Evolutionary conservation across 2,797 vertebrate genomes (phyloP), one percentile per base, ranked within the genome.

Genomic region (Helostoma temminkii): DNA sequence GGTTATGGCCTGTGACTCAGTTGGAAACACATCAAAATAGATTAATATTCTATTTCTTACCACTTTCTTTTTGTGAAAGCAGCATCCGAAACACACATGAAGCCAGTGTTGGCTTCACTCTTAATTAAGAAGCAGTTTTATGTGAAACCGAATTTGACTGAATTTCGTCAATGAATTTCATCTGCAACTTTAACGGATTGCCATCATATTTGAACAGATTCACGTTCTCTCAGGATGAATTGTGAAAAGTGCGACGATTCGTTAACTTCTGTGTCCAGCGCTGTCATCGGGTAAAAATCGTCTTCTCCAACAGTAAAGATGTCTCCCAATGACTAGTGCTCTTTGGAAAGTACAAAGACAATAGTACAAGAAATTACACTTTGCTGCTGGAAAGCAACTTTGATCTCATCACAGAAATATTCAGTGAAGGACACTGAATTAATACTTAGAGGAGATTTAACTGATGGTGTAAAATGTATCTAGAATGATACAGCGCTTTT

Each of bases 391-490:
- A 12, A 36, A 0, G 5, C 11, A 19, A 18, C 41, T 41, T 21
- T n/a, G 15, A 60, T 26, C 9, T 66, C 18, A 18, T 58, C 69
- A 43, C 49, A 24, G 28, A 48, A 47, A 54, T 47, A 46, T 46
- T 60, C 53, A 45, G 53, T 55, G 47, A 24, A n/a, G 65, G 69
- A 34, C 68, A 64, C 70, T 39, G 30, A 25, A 32, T 74, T 77
- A 61, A 78, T 63, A 74, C 55, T 66, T 21, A 52, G 45, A 63
- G 22, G 22, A 59, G 63, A 70, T 74, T 71, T 56, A 57, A 30
- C 60, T 66, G 48, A 80, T 57, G 36, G 79, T 72, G 52, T 74
- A 53, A 72, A 68, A 79, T 69, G 5, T 61, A 74, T 82, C 65
- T 68, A 18, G 55, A 79, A 49, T 66, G 61, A 81, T 61, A 19